These are phyloP conservation scores for Astyanax mexicanus DNA, from an alignment of 2,797 vertebrate species.

Conservation along the genomic window DNA sequence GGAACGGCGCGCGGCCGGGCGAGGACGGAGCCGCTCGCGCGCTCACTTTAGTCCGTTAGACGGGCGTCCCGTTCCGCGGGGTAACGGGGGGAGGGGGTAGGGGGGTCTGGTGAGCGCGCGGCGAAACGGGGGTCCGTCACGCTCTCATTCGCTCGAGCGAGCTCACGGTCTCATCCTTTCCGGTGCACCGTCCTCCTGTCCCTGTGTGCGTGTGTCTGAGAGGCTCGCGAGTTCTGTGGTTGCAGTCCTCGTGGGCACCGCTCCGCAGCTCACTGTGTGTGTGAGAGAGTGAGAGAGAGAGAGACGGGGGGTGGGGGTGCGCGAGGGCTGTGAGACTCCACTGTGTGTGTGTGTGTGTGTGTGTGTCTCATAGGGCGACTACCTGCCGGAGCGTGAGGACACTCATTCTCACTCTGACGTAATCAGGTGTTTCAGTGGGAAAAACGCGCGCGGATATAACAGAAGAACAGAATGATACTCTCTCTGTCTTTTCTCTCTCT, in stretches of 20 bases:
- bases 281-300: background rate
- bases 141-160: background rate
- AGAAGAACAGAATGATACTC: background rate
- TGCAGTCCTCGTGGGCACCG: background rate
- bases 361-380: slow-evolving; percentile 11
- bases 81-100: background rate
- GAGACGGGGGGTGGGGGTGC: background rate
- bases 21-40: slow-evolving; percentile 19
- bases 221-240: background rate
- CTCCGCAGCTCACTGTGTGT: background rate
- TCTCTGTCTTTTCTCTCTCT: background rate
- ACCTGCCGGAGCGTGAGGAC: background rate
- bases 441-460: background rate
- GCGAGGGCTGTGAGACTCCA: slow-evolving; percentile 5
- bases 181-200: background rate
- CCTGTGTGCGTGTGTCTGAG: background rate
- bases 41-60: background rate
- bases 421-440: slow-evolving; percentile 22
- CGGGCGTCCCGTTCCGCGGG: slow-evolving; percentile 1
- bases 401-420: slow-evolving; percentile 14
- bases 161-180: background rate
- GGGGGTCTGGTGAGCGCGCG: background rate
- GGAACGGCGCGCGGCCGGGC: slow-evolving; percentile 28
- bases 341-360: background rate
- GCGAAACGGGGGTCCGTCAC: background rate